phyloP scores from a whole-genome alignment of 2,888 invertebrate genomes.

The Eremobia ochroleuca region DNA sequence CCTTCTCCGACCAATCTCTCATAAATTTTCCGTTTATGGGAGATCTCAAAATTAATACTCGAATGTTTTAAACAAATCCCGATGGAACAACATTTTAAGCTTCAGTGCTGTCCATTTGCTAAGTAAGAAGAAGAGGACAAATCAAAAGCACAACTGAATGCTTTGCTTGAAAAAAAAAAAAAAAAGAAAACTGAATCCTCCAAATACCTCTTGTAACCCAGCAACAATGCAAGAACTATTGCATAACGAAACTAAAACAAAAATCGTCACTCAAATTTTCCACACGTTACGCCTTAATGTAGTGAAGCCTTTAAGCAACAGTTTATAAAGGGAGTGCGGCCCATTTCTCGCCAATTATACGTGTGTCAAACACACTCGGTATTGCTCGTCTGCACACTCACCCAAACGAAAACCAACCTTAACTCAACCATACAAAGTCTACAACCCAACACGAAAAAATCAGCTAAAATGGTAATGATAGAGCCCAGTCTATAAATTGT shows the following conservation, averaged over 20 bases:
- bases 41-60: not conserved
- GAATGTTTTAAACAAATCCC: not conserved
- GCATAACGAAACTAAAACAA: conserved; percentile 55
- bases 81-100: not conserved
- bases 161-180: not conserved
- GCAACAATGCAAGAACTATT: conserved; percentile 48
- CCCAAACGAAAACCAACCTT: conserved; percentile 62
- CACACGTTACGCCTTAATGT: conserved; percentile 64
- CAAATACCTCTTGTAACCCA: not conserved
- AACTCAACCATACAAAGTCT: conserved; percentile 58
- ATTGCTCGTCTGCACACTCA: conserved; percentile 58
- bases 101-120: not conserved
- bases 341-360: conserved; percentile 89
- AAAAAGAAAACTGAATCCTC: not conserved
- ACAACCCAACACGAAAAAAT: conserved; percentile 43
- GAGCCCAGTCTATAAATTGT: conserved; percentile 71
- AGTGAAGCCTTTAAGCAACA: conserved; percentile 75
- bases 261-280: conserved; percentile 54
- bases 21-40: not conserved
- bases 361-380: conserved; percentile 85
- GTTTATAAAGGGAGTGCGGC: conserved; percentile 81
- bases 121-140: not conserved
- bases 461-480: conserved; percentile 76
- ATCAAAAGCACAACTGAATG: not conserved
- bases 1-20: not conserved